Base-by-base conservation (phyloP, 2,888 invertebrate species). In the Ormyrus rosae region DNA sequence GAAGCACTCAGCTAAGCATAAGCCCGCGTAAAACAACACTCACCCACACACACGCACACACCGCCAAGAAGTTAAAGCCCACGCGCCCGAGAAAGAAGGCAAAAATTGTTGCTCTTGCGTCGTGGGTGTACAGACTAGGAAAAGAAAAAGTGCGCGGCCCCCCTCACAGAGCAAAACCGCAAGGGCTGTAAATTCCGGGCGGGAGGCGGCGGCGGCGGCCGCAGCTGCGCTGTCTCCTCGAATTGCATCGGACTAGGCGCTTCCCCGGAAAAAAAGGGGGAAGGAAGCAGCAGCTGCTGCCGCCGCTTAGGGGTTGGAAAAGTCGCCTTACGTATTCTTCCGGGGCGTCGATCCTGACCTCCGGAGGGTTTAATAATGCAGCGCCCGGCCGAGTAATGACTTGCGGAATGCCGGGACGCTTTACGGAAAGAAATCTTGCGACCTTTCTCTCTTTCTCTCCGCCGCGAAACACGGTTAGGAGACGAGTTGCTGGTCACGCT, bases 161-260 rank as follows among this genome's bases (percentile, higher is more conserved):
- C 46, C 11, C 63, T 64, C 48, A 19, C 48, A 60, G 60, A 9
- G 58, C n/a, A 61, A 65, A 69, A 79, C 79, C 80, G 69, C 74
- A 79, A 83, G 75, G 81, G 83, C 64, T 74, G 82, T 79, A 74
- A 83, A 87, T 89, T 69, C 85, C 75, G 53, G 53, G 55, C 86
- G 72, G 67, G 78, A 2, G 9, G 81, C 69, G 51, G 86, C 72
- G 60, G 77, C 6, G 71, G 75, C 76, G 74, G 80, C 82, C 85
- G 82, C 83, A 82, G 84, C 77, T 80, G 73, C 83, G 78, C 77
- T 46, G 83, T 83, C 83, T 82, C 78, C 82, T 80, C 78, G 82
- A 82, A 81, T 84, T 82, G 82, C 83, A 80, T 82, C 72, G 82
- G 81, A 56, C 46, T 3, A 48, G 34, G 70, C 4, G 55, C 34